Evolutionary conservation across 2,797 vertebrate genomes (phyloP).

Genomic region (Cirrhinus molitorella): DNA sequence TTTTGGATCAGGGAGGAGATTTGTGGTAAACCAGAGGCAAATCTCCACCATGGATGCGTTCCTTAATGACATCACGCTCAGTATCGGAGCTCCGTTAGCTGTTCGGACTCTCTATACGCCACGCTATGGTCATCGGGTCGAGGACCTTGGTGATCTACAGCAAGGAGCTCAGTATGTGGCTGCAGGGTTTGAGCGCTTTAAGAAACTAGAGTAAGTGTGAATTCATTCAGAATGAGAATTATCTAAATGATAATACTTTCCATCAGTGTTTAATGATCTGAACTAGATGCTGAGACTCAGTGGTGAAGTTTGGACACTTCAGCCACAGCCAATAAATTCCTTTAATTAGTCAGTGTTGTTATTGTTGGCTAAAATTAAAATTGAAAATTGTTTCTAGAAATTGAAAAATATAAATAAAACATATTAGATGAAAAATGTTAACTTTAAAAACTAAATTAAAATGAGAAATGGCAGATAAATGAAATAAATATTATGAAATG

Average conservation of each 20-base stretch:
- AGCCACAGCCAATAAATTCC: not conserved
- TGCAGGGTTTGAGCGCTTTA: constrained; percentile 88
- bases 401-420: not conserved
- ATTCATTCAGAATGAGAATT: not conserved
- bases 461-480: not conserved
- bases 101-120: constrained; percentile 88
- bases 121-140: constrained; percentile 79
- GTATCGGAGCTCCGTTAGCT: constrained; percentile 80
- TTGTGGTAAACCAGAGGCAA: constrained; percentile 86
- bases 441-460: not conserved
- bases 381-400: not conserved
- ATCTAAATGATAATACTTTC: not conserved
- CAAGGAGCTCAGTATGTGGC: constrained; percentile 88
- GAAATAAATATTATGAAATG: not conserved
- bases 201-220: constrained; percentile 88
- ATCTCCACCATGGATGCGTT: constrained; percentile 87
- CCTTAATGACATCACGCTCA: constrained; percentile 86
- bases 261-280: not conserved
- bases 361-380: not conserved
- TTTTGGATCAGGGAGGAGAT: constrained; percentile 74
- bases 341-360: not conserved
- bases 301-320: not conserved
- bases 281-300: not conserved
- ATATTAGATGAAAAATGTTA: not conserved
- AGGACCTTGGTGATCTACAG: constrained; percentile 80